phyloP scores from a whole-genome alignment of 2,888 invertebrate genomes.

The Arrhopalites spinosus region DNA sequence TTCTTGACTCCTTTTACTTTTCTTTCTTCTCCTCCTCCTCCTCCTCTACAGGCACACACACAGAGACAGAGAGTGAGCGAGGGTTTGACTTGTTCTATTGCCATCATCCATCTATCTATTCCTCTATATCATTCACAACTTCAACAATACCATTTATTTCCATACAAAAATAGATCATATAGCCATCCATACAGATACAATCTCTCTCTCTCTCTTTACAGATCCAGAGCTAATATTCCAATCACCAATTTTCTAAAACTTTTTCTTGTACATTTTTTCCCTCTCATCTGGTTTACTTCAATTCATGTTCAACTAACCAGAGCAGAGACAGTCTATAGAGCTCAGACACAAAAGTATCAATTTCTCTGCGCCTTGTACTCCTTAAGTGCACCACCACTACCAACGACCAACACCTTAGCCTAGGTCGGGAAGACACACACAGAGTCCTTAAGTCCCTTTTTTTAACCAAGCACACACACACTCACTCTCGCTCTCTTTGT shows the following conservation, averaged over 20 bases:
- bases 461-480: background rate
- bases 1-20: background rate
- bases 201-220: no score
- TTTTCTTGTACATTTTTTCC: background rate
- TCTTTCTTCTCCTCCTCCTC: background rate
- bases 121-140: constrained; percentile 5
- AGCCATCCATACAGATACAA: background rate
- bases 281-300: constrained; percentile 26
- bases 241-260: background rate
- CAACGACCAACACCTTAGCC: constrained; percentile 17
- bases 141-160: constrained; percentile 37
- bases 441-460: constrained; percentile 2
- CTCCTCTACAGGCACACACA: background rate
- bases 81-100: background rate
- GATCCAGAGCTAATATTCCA: no score
- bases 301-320: background rate
- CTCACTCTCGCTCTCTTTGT: background rate
- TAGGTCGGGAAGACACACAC: constrained; percentile 11
- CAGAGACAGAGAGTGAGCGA: background rate
- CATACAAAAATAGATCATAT: constrained; percentile 27
- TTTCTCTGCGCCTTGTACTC: background rate
- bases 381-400: background rate
- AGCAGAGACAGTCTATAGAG: background rate
- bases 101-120: background rate
- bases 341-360: constrained; percentile 14